Base-by-base conservation (phyloP, 2,888 invertebrate genomes). In the Pyrrhia umbra region DNA sequence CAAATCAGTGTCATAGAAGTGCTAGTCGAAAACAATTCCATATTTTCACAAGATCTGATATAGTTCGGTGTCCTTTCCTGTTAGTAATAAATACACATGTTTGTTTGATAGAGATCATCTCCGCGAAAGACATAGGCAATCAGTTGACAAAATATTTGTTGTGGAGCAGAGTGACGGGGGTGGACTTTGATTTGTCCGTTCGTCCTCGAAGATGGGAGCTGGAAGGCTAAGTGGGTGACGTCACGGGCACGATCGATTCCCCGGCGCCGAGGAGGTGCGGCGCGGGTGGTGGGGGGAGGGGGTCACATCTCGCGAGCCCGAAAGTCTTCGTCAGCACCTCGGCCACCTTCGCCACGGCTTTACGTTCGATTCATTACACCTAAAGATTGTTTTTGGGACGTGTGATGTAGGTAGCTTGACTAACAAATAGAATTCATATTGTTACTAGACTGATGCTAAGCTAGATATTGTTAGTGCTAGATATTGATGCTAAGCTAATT, bases 171-270 rank as follows among this genome's bases (percentile, higher is more conserved):
- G 50, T 62, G 46, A 25, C 25, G 54, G 27, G 61, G 63, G 37
- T 72, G 60, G 61, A 75, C 67, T 67, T 72, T 61, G 68, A 75
- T 73, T 79, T 58, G 75, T 72, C 75, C 64, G 62, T 61, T 83
- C 66, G 80, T 83, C 82, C 83, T 84, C 75, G 80, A 83, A 79
- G 79, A 81, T 72, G 74, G 79, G 80, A 81, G 80, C 83, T 83
- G 84, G 88, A 88, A 90, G 89, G 90, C 89, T 89, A 88, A 92
- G 90, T 88, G 82, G 86, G 88, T 93, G 94, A 94, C 93, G 93
- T 94, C 93, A 93, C 89, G 75, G 89, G 85, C 69, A 74, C 85
- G 88, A 93, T 93, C 93, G 92, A 92, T 91, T 69, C 58, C 15
- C 21, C 77, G 77, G 66, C 79, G 75, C 79, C 76, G 68, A 59